phyloP scores from a whole-genome alignment of 2,113 vertebrate species.

The Variabilichromis moorii region DNA sequence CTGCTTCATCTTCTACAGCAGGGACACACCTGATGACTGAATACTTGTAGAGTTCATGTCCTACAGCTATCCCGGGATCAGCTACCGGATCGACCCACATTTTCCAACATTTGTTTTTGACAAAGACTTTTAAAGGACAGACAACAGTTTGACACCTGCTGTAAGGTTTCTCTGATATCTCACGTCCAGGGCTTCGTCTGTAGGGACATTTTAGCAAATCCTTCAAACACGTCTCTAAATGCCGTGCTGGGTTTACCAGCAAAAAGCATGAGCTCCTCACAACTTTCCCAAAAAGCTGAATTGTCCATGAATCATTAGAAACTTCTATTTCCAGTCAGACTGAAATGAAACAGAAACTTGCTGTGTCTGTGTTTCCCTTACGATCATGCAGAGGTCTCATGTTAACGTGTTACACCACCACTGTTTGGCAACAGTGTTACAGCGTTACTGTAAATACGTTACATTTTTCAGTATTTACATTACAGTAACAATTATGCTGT shows the following conservation, averaged over 20 bases:
- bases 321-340: no score
- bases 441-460: accelerated
- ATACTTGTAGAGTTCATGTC: neutral
- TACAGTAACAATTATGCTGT: neutral
- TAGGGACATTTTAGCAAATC: neutral
- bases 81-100: neutral
- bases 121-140: neutral
- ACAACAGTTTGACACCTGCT: neutral
- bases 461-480: neutral
- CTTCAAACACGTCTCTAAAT: neutral
- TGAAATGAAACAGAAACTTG: neutral
- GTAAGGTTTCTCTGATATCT: neutral
- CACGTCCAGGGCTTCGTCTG: neutral
- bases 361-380: neutral
- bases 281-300: neutral
- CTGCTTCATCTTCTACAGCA: neutral
- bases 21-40: neutral
- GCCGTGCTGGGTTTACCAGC: neutral
- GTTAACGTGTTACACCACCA: accelerated
- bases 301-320: neutral
- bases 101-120: neutral
- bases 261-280: neutral
- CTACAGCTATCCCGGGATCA: neutral
- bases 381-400: neutral
- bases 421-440: neutral